Conservation (phyloP, 2,888 invertebrate genomes). For the Amblyjoppa fuscipennis region DNA sequence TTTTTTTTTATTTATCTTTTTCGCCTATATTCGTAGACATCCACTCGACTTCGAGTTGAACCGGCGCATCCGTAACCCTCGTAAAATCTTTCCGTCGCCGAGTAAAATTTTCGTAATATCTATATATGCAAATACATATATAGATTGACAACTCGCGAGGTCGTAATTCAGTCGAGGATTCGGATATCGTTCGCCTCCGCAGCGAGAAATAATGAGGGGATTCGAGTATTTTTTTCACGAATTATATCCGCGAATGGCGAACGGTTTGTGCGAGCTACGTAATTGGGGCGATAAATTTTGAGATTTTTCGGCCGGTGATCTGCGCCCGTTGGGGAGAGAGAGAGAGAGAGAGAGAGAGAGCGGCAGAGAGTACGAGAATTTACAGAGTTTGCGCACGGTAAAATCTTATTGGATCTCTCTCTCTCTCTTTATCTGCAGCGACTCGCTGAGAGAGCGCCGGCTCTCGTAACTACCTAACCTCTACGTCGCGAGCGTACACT, state of each 20-base stretch:
- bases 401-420: slow-evolving; percentile 43
- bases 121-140: neutral
- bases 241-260: slow-evolving; percentile 29
- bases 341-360: slow-evolving; percentile 9
- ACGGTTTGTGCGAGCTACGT: slow-evolving; percentile 38
- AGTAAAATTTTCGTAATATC: neutral
- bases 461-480: slow-evolving; percentile 11
- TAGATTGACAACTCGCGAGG: slow-evolving; percentile 37
- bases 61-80: neutral
- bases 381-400: slow-evolving; percentile 19
- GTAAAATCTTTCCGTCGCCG: slow-evolving; percentile 26
- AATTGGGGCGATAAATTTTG: slow-evolving; percentile 63
- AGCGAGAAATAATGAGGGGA: slow-evolving; percentile 27
- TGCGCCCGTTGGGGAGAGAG: slow-evolving; percentile 5
- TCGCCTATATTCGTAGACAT: neutral
- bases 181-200: slow-evolving; percentile 30
- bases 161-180: slow-evolving; percentile 41
- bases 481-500: neutral
- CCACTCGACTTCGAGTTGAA: neutral
- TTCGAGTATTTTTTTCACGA: neutral
- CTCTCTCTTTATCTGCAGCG: neutral
- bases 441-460: neutral
- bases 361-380: slow-evolving; percentile 27
- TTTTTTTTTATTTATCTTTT: neutral
- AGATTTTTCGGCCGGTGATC: slow-evolving; percentile 49